Conservation (phyloP, 1,140 invertebrate species). For the Lanistes nyassanus region DNA sequence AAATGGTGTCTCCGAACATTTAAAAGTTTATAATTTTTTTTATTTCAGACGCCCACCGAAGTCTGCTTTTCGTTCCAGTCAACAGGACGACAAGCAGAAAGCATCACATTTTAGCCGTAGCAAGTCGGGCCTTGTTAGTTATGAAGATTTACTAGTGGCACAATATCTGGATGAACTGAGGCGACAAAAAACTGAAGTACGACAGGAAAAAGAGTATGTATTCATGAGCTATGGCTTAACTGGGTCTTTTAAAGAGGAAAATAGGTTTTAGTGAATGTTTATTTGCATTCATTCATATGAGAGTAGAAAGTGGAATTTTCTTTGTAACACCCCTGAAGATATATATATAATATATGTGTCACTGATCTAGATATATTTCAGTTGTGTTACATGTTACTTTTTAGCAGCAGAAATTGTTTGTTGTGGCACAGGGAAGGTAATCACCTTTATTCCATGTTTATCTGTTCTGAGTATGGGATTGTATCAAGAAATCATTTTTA, state of each 20-base stretch:
- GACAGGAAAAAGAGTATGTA: constrained; percentile 42
- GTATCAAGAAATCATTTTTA: no score
- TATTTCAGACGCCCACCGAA: not conserved
- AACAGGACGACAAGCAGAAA: not conserved
- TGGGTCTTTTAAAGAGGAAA: not conserved
- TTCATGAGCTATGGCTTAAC: not conserved
- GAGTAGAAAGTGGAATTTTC: not conserved
- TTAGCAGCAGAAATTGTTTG: no score
- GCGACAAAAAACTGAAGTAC: constrained; percentile 37
- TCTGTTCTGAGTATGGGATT: no score
- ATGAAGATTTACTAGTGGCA: constrained; percentile 64
- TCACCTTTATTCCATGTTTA: no score
- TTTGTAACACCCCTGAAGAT: not conserved
- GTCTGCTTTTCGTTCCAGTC: not conserved
- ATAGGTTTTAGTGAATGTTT: not conserved
- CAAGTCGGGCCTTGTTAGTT: constrained; percentile 56
- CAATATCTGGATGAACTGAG: constrained; percentile 63
- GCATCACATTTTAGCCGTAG: constrained; percentile 33
- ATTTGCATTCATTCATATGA: not conserved
- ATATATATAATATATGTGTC: no score
- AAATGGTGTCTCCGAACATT: no score
- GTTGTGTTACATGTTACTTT: no score
- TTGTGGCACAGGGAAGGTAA: no score
- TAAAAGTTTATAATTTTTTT: no score
- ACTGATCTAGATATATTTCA: no score